Conservation (phyloP, 2,113 vertebrate species). For the Gobio gobio region DNA sequence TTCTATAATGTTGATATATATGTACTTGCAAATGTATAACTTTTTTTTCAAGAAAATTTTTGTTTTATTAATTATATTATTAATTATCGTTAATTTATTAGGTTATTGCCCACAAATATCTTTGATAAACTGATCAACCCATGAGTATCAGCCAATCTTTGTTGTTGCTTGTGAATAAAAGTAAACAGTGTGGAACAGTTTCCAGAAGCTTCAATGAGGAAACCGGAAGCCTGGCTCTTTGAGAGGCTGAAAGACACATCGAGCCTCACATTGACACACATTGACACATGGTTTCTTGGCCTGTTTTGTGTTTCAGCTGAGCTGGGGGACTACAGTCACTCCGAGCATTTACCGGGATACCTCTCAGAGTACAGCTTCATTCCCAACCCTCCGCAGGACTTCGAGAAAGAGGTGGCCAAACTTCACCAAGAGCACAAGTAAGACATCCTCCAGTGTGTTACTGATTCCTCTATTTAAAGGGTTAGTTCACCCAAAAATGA, state of each 20-base stretch:
- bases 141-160: no score
- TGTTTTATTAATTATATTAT: neutral
- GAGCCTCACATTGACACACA: constrained; percentile 22
- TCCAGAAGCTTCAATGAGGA: no score
- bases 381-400: constrained; percentile 91
- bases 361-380: constrained; percentile 94
- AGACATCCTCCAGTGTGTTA: constrained; percentile 5
- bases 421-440: constrained; percentile 98
- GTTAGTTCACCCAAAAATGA: no score
- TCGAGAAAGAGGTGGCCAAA: constrained; percentile 97
- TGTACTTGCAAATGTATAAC: neutral
- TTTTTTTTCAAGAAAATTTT: no score
- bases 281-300: constrained; percentile 48
- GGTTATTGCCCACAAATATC: no score
- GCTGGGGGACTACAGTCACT: constrained; percentile 91
- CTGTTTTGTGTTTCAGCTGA: constrained; percentile 83
- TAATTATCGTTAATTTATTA: no score
- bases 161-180: no score
- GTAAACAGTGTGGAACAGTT: no score
- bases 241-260: constrained; percentile 14
- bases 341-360: constrained; percentile 89
- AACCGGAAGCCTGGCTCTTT: neutral
- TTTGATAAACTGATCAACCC: no score
- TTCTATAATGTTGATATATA: no score
- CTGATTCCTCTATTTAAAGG: constrained; percentile 23